A percentile compares a stretch with the other conserved stretches of the same genome.
These are phyloP conservation scores for Lasioglossum calceatum DNA, from an alignment of 2,888 invertebrate species.

Conservation along the genomic window DNA sequence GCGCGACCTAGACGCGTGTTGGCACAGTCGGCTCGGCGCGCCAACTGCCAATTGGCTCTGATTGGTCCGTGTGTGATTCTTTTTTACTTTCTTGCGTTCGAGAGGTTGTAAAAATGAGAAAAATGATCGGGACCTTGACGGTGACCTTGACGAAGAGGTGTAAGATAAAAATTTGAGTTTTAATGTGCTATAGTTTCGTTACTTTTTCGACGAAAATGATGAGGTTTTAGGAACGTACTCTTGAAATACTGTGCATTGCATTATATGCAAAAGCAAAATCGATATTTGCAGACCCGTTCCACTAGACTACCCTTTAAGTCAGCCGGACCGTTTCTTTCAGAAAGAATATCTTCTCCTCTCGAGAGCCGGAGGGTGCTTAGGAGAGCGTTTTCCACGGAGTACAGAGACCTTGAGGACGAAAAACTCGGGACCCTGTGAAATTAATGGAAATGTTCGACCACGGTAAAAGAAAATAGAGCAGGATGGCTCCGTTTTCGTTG, in stretches of 20 bases:
- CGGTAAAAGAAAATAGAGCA: neutral
- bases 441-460: slow-evolving; percentile 7
- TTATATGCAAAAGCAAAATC: neutral
- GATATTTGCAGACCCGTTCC: neutral
- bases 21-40: no score
- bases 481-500: neutral
- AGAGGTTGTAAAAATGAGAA: no score
- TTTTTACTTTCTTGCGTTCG: no score
- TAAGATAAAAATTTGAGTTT: no score
- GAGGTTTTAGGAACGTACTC: neutral
- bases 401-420: neutral
- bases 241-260: neutral
- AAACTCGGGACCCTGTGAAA: neutral
- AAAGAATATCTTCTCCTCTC: neutral
- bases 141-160: no score
- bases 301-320: neutral
- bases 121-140: no score
- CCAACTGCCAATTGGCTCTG: no score
- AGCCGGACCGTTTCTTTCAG: neutral
- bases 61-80: no score
- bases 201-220: neutral
- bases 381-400: neutral
- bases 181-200: no score
- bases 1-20: no score
- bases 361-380: neutral